Evolutionary conservation across 2,113 vertebrate species (phyloP), one percentile per base, ranked within the genome.

Genomic region (Heterochromis multidens): DNA sequence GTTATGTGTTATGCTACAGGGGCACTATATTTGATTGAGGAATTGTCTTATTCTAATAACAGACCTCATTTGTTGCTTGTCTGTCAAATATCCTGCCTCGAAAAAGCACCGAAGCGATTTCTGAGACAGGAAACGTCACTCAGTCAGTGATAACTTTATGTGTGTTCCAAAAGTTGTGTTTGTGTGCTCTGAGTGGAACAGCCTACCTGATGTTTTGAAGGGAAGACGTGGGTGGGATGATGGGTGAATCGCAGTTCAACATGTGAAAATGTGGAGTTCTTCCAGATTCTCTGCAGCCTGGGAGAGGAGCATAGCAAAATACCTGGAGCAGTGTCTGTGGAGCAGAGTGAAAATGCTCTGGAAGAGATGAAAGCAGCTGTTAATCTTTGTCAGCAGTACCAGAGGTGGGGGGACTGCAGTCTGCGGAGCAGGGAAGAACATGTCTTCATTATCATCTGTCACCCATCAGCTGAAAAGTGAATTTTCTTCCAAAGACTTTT

Each of bases 351-450:
- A 93, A 90, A 92, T 77, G 88, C 92, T 80, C 83, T 12, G 91
- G 72, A 90, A 85, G 87, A 95, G 94, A 95, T 96, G 94, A 95
- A 96, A 96, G 95, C 83, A 87, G 89, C 92, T 90, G 92, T 95
- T 96, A 93, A 95, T 96, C 96, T 95, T 84, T 91, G 95, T 95
- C 94, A 95, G 95, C 91, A 87, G 82, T 83, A 88, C 84, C 92
- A 83, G 88, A 61, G 91, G 85, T 86, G 88, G 74, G 80, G 82
- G 89, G 83, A 77, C 83, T 61, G 87, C 84, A 87, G 88, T 67
- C 83, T 91, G 88, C 76, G 79, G 87, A 90, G 89, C 57, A 59
- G 77, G 67, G 59, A 78, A 31, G 87, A 88, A 88, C 85, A 92
- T 79, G 78, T 95, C 95, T 95, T 95, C 89, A 95, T 95, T 94